Percentiles rank a stretch among this genome's conserved stretches.
Conservation (phyloP, 2,113 vertebrate species). For the Porphyrio hochstetteri region DNA sequence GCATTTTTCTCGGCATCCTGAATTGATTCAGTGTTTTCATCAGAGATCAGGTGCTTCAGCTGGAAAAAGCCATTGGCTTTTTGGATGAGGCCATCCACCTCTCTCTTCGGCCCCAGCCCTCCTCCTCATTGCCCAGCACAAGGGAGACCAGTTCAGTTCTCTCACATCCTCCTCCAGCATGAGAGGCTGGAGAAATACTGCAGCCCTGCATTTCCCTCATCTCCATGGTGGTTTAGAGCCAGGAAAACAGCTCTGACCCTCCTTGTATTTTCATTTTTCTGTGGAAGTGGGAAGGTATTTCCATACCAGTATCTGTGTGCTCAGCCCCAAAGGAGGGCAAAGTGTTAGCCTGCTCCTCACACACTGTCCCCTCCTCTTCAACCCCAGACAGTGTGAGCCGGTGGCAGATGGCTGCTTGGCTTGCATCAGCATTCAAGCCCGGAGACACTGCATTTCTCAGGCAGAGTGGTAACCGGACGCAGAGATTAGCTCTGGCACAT, state of each 20-base stretch:
- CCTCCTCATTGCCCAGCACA: neutral
- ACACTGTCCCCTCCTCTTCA: neutral
- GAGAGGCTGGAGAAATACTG: neutral
- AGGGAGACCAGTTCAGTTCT: neutral
- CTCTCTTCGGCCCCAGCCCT: neutral
- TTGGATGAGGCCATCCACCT: neutral
- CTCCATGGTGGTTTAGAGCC: neutral
- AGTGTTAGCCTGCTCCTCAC: neutral
- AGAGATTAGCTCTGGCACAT: neutral
- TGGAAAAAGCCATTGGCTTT: neutral
- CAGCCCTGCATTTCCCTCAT: neutral
- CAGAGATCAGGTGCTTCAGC: neutral
- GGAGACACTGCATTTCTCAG: neutral
- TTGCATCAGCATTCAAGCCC: neutral
- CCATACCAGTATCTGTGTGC: fast-evolving
- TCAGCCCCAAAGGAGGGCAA: neutral
- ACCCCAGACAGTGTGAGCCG: fast-evolving
- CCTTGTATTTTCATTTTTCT: neutral
- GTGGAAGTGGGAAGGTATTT: neutral
- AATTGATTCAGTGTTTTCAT: neutral
- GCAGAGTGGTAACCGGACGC: neutral
- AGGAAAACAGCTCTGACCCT: neutral
- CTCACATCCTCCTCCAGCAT: neutral
- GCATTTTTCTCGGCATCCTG: neutral
- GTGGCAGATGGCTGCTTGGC: neutral